phyloP scores from a whole-genome alignment of 2,888 invertebrate genomes.

The Homarus gammarus region DNA sequence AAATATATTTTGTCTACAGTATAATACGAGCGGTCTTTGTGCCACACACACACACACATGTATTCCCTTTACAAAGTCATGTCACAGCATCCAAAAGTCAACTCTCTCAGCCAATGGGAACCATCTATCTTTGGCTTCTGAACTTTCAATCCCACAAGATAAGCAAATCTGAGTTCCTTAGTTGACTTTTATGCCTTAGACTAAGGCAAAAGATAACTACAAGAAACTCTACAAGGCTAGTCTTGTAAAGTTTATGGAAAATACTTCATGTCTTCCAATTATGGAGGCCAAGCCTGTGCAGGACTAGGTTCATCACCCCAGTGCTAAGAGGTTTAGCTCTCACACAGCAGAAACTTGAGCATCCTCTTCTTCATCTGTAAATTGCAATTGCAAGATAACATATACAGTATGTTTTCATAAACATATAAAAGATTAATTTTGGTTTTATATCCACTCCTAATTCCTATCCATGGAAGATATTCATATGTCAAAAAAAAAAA shows the following conservation, averaged over 20 bases:
- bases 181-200: neutral
- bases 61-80: neutral
- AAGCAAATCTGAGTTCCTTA: conserved; percentile 39
- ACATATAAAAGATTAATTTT: neutral
- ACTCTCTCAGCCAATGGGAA: conserved; percentile 51
- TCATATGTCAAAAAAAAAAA: neutral
- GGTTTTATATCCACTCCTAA: too few species aligned
- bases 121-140: conserved; percentile 60
- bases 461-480: too few species aligned
- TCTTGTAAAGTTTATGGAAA: conserved; percentile 36
- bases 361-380: conserved; percentile 75
- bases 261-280: conserved; percentile 7
- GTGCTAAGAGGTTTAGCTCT: conserved; percentile 13
- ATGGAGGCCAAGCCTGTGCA: conserved; percentile 17
- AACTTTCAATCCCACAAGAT: conserved; percentile 48
- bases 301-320: conserved; percentile 40
- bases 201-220: conserved; percentile 11
- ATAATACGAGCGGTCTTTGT: neutral
- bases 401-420: neutral
- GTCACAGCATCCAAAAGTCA: conserved; percentile 6
- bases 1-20: neutral
- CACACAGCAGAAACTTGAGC: conserved; percentile 74
- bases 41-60: neutral
- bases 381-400: neutral
- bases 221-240: conserved; percentile 30